These are phyloP conservation scores for Branchipolynoe longqiensis DNA, from an alignment of 2,888 invertebrate species.

Conservation along the genomic window DNA sequence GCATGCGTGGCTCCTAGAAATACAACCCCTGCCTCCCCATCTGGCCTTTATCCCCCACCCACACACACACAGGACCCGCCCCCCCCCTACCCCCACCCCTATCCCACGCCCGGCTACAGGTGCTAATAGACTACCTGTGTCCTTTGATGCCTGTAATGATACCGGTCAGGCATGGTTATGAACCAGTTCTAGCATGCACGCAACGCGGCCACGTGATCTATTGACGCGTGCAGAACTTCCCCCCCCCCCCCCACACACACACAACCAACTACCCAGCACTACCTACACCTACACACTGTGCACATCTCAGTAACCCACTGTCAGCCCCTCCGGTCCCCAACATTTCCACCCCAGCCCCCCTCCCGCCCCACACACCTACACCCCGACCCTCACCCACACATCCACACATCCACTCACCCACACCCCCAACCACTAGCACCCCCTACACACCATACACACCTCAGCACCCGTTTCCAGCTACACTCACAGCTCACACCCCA, in stretches of 20 bases:
- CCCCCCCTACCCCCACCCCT: neutral
- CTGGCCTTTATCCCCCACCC: neutral
- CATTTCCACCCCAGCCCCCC: neutral
- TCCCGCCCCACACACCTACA: too few species aligned
- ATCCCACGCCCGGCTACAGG: neutral
- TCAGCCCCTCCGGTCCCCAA: neutral
- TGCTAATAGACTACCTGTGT: conserved; percentile 40
- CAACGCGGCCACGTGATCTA: neutral
- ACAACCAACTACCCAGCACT: too few species aligned
- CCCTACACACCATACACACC: neutral
- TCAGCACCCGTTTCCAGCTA: neutral
- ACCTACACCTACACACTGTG: neutral
- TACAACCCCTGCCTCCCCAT: too few species aligned
- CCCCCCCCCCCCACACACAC: too few species aligned
- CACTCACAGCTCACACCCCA: neutral
- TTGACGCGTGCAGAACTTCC: too few species aligned
- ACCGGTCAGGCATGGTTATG: neutral
- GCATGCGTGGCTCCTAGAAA: too few species aligned
- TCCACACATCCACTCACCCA: neutral
- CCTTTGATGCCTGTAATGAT: conserved; percentile 30
- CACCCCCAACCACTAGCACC: neutral
- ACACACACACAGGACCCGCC: neutral
- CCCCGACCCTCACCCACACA: neutral
- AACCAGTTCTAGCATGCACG: conserved; percentile 11
- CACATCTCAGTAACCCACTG: neutral